Evolutionary conservation across 2,797 vertebrate species (phyloP).

Genomic region (Phrynocephalus vlangalii): DNA sequence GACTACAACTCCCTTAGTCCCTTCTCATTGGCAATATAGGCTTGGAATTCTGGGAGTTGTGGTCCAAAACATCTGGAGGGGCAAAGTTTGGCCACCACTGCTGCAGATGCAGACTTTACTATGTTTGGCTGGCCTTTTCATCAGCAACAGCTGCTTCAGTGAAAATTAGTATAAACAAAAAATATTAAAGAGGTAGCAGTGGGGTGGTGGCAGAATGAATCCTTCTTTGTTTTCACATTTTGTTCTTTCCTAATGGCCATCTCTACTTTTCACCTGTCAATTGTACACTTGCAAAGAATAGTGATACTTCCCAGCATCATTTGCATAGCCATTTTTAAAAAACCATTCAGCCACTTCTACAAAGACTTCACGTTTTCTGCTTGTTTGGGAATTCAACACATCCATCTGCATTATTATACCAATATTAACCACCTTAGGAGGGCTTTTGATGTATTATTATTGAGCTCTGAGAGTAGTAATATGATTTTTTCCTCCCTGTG

Average conservation of each 20-base stretch:
- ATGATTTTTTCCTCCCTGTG: slow-evolving; percentile 36
- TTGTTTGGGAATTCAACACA: slow-evolving; percentile 29
- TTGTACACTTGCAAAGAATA: neutral
- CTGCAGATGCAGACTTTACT: neutral
- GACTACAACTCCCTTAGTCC: too few relatives aligned
- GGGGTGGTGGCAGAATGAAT: neutral
- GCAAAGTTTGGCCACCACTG: neutral
- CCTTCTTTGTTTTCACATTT: neutral
- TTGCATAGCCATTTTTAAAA: slow-evolving; percentile 20
- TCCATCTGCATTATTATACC: slow-evolving; percentile 21
- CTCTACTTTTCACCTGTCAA: neutral
- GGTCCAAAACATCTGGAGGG: too few relatives aligned
- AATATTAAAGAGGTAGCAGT: neutral
- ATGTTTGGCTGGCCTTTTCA: neutral
- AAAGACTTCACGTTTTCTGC: slow-evolving; percentile 7
- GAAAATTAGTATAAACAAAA: neutral
- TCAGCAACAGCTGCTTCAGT: neutral
- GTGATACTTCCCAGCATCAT: neutral
- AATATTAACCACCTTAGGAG: slow-evolving; percentile 7
- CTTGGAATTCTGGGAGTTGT: too few relatives aligned
- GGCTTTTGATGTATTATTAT: slow-evolving; percentile 43
- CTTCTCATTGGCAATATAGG: too few relatives aligned
- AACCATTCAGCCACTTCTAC: slow-evolving; percentile 17
- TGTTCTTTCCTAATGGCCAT: neutral
- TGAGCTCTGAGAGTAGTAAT: slow-evolving; percentile 47